Evolutionary conservation across 2,888 invertebrate species (phyloP), one percentile per base, ranked within the genome.

Genomic region (Agrochola lota): DNA sequence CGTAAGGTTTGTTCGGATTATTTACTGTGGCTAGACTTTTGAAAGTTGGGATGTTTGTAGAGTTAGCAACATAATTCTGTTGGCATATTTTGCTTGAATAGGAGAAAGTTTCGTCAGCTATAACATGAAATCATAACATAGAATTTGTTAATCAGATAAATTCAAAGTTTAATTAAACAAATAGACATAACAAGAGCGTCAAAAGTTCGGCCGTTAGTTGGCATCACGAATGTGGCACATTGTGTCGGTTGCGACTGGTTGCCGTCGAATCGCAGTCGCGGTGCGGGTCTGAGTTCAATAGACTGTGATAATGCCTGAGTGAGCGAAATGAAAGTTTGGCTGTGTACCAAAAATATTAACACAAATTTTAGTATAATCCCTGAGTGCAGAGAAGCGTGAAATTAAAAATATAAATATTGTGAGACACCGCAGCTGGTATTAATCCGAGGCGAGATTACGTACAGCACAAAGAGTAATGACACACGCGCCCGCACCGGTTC

Each of bases 321-420:
- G 75, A 81, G 81, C 84, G 85, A 86, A 84, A 87, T 86, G 86
- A 85, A 87, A 85, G 73, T 88, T 91, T 91, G 91, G 91, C 91
- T 79, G 79, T 74, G 85, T 86, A 90, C 91, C 91, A 92, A 90
- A 88, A 92, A 90, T 90, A 91, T 89, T 87, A 90, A 90, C 89
- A 91, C 88, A 89, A 88, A 88, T 91, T 86, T 87, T 88, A 90
- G 88, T 90, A 91, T 91, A 92, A 92, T 90, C 88, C 87, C 86
- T 88, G 88, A 90, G 92, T 88, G 91, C 92, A 86, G 87, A 89
- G 88, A 82, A 89, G 92, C 93, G 90, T 92, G 91, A 94, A 94
- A 94, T 94, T 93, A 94, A 95, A 95, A 94, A 93, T 94, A 93
- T 94, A 93, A 94, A 93, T 93, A 93, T 92, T 91, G 91, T 93